Base-by-base conservation (phyloP, 2,797 vertebrate genomes). In the Gephyroberyx darwinii region DNA sequence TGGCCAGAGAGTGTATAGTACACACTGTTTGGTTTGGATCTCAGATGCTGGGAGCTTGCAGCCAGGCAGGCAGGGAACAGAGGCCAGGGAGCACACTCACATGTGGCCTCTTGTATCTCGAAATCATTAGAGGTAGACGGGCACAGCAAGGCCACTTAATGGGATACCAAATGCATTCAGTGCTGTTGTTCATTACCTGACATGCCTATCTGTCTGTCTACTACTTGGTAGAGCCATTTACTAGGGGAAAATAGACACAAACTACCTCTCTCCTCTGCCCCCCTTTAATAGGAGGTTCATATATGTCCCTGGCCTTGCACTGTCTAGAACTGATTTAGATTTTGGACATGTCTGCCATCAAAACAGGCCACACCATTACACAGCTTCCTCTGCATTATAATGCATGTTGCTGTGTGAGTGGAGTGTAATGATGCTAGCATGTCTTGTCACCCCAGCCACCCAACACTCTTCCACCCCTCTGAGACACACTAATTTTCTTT, bases 91-190 rank as follows among this genome's bases (percentile, higher is more conserved):
- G 62, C 75, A 77, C 35, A 47, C 31, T 57, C 67, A 70, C 69
- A 80, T 66, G 75, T 75, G 59, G 76, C 58, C 12, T 5, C 80
- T 76, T 78, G 73, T 67, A 69, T 84, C 76, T 91, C 80, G 41
- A 58, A 88, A 85, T 88, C 81, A 88, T 92, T 88, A 89, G 77
- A 80, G 60, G 77, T 75, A 81, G 74, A 89, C 73, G 45, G 74
- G 82, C 78, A 84, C 78, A 78, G 81, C 74, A 71, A 82, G 80
- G 81, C 71, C 81, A 78, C 74, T 86, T 83, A 86, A 92, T 88
- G 60, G 81, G 75, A 78, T 76, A 77, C 69, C 80, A 85, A 83
- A 86, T 80, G 72, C 75, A 78, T 83, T 90, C 74, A 59, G 55
- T 75, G 65, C 73, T 90, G 78, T 78, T 83, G 82, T 89, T 91